These are phyloP conservation scores for Paracyprichromis sp. DNA, from an alignment of 2,113 vertebrate species.

Conservation along the genomic window DNA sequence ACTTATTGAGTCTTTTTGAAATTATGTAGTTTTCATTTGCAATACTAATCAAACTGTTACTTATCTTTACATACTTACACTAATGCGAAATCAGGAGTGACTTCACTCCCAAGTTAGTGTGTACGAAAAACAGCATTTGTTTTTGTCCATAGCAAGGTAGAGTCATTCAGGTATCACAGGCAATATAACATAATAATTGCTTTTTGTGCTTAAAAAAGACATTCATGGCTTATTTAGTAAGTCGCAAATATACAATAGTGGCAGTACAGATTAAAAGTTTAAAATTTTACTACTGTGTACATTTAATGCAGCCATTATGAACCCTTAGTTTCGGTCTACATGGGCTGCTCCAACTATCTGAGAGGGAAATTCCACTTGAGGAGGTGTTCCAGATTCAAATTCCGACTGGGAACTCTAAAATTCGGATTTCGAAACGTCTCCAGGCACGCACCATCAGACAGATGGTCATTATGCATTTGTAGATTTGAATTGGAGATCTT, in stretches of 20 bases:
- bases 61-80: slow-evolving; percentile 1
- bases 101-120: neutral
- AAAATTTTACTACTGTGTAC: neutral
- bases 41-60: slow-evolving; percentile 9
- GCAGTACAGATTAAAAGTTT: neutral
- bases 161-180: neutral
- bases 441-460: neutral
- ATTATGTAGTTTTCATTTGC: slow-evolving; percentile 18
- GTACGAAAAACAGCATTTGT: neutral
- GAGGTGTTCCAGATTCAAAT: neutral
- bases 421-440: neutral
- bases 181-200: neutral
- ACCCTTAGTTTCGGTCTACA: neutral
- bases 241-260: neutral
- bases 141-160: neutral
- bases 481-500: neutral
- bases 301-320: neutral
- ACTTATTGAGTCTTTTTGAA: slow-evolving; percentile 45
- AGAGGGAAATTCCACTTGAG: neutral
- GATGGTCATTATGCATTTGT: neutral
- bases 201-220: neutral
- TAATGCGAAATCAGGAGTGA: neutral
- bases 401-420: neutral
- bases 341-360: neutral
- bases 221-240: neutral